Evolutionary conservation across 2,113 vertebrate species (phyloP), one percentile per base, ranked within the genome.

Genomic region (Thunnus thynnus): DNA sequence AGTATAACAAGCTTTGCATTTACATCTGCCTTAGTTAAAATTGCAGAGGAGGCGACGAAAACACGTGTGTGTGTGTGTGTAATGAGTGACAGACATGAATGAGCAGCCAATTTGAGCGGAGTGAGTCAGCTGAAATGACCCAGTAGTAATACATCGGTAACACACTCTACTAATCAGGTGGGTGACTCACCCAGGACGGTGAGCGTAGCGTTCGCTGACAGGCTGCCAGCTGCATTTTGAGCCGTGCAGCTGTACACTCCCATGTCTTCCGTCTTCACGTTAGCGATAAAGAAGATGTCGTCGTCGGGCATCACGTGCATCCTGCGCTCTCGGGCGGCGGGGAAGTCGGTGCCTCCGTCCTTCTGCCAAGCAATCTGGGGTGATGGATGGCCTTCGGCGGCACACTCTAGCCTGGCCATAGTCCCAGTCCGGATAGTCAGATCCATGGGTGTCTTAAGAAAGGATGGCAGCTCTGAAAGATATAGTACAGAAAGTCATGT

Each of bases 261-360:
- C 0, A 98, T 96, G 89, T 99, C 98, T 65, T 98, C 98, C 0
- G 96, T 96, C 92, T 99, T 98, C 30, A 98, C 98, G 0, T 98
- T 96, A 22, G 99, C 97, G 6, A 99, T 99, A 77, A 99, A 99
- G 92, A 99, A 99, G 14, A 99, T 98, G 0, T 99, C 98, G 13
- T 99, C 98, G 67, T 99, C 97, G 0, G 98, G 97, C 98, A 99
- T 99, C 25, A 99, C 98, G 0, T 99, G 98, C 98, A 99, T 99
- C 41, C 98, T 94, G 2, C 98, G 95, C 91, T 99, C 97, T 16
- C 98, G 95, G 0, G 98, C 98, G 0, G 98, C 98, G 0, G 98
- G 98, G 85, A 99, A 99, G 88, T 99, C 98, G 0, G 96, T 99
- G 87, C 98, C 98, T 10, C 97, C 97, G 1, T 99, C 98, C 69